Evolutionary conservation across 1,140 invertebrate species (phyloP).

Genomic region (Pseudomyrmex dendroicus): DNA sequence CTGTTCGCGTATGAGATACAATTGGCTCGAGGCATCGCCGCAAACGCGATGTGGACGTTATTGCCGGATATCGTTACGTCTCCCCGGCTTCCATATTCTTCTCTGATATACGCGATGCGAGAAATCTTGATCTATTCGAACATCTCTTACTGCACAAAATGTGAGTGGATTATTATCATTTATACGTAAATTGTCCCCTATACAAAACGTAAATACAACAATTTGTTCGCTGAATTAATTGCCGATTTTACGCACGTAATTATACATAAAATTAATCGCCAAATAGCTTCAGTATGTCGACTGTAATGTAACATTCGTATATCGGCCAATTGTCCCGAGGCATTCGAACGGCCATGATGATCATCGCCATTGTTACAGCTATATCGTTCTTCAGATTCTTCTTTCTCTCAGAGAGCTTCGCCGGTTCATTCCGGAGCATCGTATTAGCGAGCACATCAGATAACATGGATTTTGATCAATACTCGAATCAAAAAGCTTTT

Average conservation of each 20-base stretch:
- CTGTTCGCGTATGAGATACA: conserved; percentile 48
- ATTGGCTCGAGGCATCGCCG: conserved; percentile 45
- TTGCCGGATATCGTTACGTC: conserved; percentile 50
- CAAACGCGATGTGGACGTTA: conserved; percentile 25
- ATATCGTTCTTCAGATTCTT: conserved; percentile 47
- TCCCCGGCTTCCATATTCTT: conserved; percentile 32
- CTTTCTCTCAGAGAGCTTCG: conserved; percentile 29
- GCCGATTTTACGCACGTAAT: conserved; percentile 50
- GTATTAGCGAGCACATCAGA: conserved; percentile 16
- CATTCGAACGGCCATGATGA: conserved; percentile 45
- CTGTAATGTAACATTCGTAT: conserved; percentile 45
- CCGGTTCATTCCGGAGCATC: conserved; percentile 30
- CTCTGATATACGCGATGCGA: conserved; percentile 11
- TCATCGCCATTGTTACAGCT: conserved; percentile 29
- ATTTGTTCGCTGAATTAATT: conserved; percentile 52
- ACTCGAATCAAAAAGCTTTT: neutral
- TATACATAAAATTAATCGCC: conserved; percentile 52
- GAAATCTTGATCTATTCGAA: neutral
- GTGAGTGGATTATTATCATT: conserved; percentile 18
- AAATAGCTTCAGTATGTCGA: conserved; percentile 43
- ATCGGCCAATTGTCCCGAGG: conserved; percentile 47
- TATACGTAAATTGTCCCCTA: conserved; percentile 37
- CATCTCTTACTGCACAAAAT: neutral
- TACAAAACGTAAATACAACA: conserved; percentile 17
- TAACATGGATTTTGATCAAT: conserved; percentile 6